Conservation (phyloP, 2,888 invertebrate species). For the Ophion ellenae region DNA sequence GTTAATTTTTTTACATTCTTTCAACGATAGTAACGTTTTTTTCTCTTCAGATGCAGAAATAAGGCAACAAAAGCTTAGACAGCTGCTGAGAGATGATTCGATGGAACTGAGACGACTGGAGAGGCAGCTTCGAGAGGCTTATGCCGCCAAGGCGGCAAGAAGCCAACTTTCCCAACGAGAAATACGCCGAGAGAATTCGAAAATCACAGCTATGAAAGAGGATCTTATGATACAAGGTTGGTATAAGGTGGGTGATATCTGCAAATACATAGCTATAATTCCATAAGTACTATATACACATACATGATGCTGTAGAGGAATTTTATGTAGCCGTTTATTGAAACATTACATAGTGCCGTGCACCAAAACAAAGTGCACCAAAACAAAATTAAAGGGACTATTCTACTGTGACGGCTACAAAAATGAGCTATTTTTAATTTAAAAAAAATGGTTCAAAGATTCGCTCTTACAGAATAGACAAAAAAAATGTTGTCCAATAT, state of each 20-base stretch:
- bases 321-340: too few relatives aligned
- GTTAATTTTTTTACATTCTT: neutral
- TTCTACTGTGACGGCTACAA: too few relatives aligned
- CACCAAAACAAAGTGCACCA: too few relatives aligned
- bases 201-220: conserved; percentile 44
- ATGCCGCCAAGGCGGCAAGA: conserved; percentile 39
- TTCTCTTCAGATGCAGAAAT: conserved; percentile 54
- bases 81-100: conserved; percentile 56
- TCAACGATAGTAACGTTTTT: neutral
- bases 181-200: conserved; percentile 38
- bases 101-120: conserved; percentile 62
- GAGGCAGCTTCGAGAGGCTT: conserved; percentile 47
- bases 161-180: conserved; percentile 58
- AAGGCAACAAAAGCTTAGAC: conserved; percentile 53
- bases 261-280: neutral
- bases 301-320: neutral
- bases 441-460: too few relatives aligned
- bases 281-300: neutral
- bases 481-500: too few relatives aligned
- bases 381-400: too few relatives aligned
- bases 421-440: too few relatives aligned
- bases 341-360: too few relatives aligned
- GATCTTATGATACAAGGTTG: conserved; percentile 51
- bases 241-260: conserved; percentile 54
- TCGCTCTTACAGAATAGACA: too few relatives aligned